Percentiles rank a stretch among this genome's conserved stretches.
These are phyloP conservation scores for Heterochromis multidens DNA, from an alignment of 2,113 vertebrate species.

Conservation along the genomic window DNA sequence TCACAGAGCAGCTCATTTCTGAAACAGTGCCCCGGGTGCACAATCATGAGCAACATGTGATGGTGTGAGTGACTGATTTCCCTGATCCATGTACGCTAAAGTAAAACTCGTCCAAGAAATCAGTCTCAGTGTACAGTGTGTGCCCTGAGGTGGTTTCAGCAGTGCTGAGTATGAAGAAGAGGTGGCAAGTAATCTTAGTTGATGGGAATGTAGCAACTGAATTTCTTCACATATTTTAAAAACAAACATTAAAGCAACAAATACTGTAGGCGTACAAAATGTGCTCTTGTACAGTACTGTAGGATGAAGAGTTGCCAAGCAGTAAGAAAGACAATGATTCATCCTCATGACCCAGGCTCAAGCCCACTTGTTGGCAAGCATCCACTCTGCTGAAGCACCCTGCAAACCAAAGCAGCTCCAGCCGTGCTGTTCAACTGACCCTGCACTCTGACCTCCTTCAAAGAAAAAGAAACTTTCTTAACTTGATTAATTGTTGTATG, in stretches of 20 bases:
- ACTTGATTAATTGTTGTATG: background rate
- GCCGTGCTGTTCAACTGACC: background rate
- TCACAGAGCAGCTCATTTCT: background rate
- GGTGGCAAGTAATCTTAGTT: background rate
- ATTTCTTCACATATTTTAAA: background rate
- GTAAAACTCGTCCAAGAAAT: background rate
- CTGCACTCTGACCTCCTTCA: background rate
- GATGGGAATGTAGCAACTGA: background rate
- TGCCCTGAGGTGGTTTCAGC: background rate
- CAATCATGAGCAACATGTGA: constrained; percentile 40
- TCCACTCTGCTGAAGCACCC: background rate
- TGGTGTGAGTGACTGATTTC: background rate
- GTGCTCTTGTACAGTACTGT: background rate
- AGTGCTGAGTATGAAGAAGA: background rate
- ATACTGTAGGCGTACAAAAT: background rate
- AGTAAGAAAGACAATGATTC: constrained; percentile 10
- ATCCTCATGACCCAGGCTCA: background rate
- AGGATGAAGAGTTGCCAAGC: background rate
- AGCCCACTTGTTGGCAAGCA: constrained; percentile 25
- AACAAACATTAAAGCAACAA: background rate
- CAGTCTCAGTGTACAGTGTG: background rate
- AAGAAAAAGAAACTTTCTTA: background rate
- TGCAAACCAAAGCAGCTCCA: background rate
- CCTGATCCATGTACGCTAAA: background rate
- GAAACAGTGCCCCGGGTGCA: background rate